Evolutionary conservation across 2,888 invertebrate genomes (phyloP).

Genomic region (Coleophora deauratella): DNA sequence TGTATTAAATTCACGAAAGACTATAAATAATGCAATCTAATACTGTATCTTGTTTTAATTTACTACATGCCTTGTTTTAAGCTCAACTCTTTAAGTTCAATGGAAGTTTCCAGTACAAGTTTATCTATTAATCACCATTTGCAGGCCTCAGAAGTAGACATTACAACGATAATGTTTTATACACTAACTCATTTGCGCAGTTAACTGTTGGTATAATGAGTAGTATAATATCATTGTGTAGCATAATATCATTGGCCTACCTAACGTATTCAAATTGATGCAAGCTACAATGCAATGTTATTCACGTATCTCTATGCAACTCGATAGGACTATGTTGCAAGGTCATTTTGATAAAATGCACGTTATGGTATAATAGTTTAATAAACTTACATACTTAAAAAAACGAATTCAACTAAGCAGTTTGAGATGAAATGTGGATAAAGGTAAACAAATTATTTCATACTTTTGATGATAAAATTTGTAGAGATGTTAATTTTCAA

Average conservation of each 20-base stretch:
- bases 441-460: too few relatives aligned
- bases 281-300: slow-evolving; percentile 24
- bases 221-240: too few relatives aligned
- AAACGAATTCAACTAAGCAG: slow-evolving; percentile 1
- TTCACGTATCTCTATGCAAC: slow-evolving; percentile 23
- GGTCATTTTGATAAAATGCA: slow-evolving; percentile 21
- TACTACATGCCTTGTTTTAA: too few relatives aligned
- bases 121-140: slow-evolving; percentile 5
- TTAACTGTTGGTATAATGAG: background rate
- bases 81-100: too few relatives aligned
- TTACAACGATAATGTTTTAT: slow-evolving; percentile 7
- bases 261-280: slow-evolving; percentile 34
- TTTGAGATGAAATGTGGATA: too few relatives aligned
- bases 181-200: slow-evolving; percentile 6
- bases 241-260: slow-evolving; percentile 6
- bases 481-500: too few relatives aligned
- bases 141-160: slow-evolving; percentile 1
- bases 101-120: slow-evolving; percentile 7
- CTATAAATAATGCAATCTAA: too few relatives aligned
- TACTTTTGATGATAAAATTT: too few relatives aligned
- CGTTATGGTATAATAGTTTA: background rate
- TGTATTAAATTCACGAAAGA: too few relatives aligned
- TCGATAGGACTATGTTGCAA: slow-evolving; percentile 20
- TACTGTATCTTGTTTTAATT: too few relatives aligned
- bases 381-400: too few relatives aligned